Base-by-base conservation (phyloP, 2,888 invertebrate genomes). In the Drosophila anomalipes region DNA sequence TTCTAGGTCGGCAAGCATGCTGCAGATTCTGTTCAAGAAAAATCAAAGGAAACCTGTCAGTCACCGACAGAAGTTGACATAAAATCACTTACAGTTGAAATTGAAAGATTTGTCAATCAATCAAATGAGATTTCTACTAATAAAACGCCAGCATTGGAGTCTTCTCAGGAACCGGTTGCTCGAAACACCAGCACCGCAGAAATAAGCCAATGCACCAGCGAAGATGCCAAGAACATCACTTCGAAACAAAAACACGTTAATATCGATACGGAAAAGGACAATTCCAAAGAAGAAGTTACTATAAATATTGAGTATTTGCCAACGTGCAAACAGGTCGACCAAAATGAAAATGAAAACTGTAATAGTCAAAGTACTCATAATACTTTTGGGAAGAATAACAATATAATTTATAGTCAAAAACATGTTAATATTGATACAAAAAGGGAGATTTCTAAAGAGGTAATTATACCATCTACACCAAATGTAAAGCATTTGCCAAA, bases 71-170 rank as follows among this genome's bases (percentile, higher is more conserved):
- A 49, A 16, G 30, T 33, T 14, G 82, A 83, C 28, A 89, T 86
- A 28, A 76, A 75, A 57, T 76, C 81, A 32, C 74, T 90, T 26
- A 70, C 91, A 19, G 68, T 56, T 44, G 91, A 90, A 86, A 86
- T 86, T 60, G 82, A 86, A 64, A 65, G 74, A 62, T 90, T 86
- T 76, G 85, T 90, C 54, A 86, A 74, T 68, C 56, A 70, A 41
- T 53, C 62, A 49, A 75, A 65, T 62, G 57, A 71, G n/a, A 16
- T 37, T 51, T 19, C 57, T 26, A 52, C 51, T 22, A 30, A 37
- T 9, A n/a, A 33, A 32, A 1, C 33, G 22, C 30, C 52, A 32
- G 26, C 44, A 52, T 32, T 54, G 16, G 30, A 33, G n/a, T n/a
- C 52, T 22, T 16, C 22, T 12, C 22, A 54, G 14, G n/a, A 70